phyloP scores from a whole-genome alignment of 2,113 vertebrate genomes.

The Ahaetulla prasina region DNA sequence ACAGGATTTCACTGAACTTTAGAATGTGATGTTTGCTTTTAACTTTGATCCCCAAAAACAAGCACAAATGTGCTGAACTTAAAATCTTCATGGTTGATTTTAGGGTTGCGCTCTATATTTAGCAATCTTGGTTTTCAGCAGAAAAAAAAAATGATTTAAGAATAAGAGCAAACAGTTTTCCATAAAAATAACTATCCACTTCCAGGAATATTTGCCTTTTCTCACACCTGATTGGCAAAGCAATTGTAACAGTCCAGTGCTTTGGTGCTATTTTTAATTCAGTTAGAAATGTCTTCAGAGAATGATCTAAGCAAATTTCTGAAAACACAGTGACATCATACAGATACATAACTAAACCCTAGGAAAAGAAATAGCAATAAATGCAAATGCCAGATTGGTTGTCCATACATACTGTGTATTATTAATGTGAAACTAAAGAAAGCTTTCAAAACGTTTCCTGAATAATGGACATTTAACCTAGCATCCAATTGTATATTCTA shows the following conservation, averaged over 20 bases:
- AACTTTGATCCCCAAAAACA: background rate
- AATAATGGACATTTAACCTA: background rate
- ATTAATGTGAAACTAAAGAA: background rate
- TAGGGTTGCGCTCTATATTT: background rate
- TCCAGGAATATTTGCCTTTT: background rate
- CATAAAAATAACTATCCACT: background rate
- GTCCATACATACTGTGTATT: background rate
- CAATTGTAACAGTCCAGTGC: background rate
- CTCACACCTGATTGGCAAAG: background rate
- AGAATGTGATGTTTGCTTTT: background rate
- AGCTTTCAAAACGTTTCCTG: background rate
- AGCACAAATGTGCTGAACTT: background rate
- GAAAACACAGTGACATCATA: background rate
- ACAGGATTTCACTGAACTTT: background rate
- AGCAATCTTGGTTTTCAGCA: background rate
- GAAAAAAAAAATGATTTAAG: background rate
- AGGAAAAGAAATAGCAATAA: background rate
- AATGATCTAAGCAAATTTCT: background rate
- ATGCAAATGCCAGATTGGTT: background rate
- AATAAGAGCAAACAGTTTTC: background rate
- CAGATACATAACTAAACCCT: background rate
- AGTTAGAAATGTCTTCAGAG: background rate
- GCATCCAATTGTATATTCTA: background rate
- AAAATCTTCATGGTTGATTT: background rate
- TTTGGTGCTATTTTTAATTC: background rate